Conservation (phyloP, 2,888 invertebrate species). For the Papilio demoleus region DNA sequence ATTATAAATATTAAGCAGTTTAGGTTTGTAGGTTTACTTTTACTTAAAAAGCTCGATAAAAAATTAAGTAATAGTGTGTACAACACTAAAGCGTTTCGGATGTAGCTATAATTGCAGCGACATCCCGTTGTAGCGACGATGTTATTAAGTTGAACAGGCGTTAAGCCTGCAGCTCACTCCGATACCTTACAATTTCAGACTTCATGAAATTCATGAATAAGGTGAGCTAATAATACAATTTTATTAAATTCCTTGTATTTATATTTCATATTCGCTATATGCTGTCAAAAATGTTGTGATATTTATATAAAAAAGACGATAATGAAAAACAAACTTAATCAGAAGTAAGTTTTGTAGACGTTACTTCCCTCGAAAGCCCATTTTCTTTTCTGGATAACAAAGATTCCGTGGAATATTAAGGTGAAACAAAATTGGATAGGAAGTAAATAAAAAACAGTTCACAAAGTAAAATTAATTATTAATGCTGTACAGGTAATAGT, state of each 20-base stretch:
- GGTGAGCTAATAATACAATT: slow-evolving; percentile 29
- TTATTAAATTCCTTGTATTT: slow-evolving; percentile 32
- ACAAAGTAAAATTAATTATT: background rate
- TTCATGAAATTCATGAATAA: slow-evolving; percentile 29
- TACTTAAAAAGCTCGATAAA: background rate
- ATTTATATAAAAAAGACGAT: slow-evolving; percentile 44
- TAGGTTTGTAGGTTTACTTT: too few relatives aligned
- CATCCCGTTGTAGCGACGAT: slow-evolving; percentile 57
- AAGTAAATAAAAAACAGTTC: background rate
- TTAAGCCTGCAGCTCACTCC: slow-evolving; percentile 39
- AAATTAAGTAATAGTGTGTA: slow-evolving; percentile 3
- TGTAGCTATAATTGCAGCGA: slow-evolving; percentile 70
- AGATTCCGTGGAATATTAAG: slow-evolving; percentile 40
- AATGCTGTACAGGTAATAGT: background rate
- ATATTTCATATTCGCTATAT: slow-evolving; percentile 39
- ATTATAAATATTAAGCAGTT: too few relatives aligned
- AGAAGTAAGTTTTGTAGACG: slow-evolving; percentile 45
- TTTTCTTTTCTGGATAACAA: slow-evolving; percentile 43
- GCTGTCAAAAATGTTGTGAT: slow-evolving; percentile 36
- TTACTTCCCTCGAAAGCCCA: slow-evolving; percentile 36
- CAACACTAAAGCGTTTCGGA: slow-evolving; percentile 51
- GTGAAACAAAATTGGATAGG: slow-evolving; percentile 2
- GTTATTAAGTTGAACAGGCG: slow-evolving; percentile 62
- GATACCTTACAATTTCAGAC: slow-evolving; percentile 37
- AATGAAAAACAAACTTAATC: slow-evolving; percentile 47